Base-by-base conservation (phyloP, 2,888 invertebrate genomes). In the Leucophenga montana region DNA sequence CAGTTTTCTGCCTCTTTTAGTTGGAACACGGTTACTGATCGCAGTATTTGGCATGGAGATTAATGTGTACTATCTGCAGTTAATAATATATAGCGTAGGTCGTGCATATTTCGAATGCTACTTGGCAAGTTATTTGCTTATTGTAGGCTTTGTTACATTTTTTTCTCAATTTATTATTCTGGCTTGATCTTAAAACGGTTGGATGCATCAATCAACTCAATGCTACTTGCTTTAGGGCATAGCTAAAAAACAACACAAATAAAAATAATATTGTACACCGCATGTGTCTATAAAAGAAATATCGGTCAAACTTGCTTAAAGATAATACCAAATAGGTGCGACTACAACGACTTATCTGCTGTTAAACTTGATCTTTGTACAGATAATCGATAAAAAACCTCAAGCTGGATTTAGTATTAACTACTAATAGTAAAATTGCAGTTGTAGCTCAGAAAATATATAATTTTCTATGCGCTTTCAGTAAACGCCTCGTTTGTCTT, bases 61-160 rank as follows among this genome's bases (percentile, higher is more conserved):
- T n/a, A n/a, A n/a, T n/a, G n/a, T n/a, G n/a, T n/a, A n/a, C n/a
- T n/a, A n/a, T n/a, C n/a, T n/a, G n/a, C n/a, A n/a, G n/a, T n/a
- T n/a, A n/a, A n/a, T n/a, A n/a, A n/a, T n/a, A n/a, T n/a, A n/a
- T n/a, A n/a, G n/a, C n/a, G n/a, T n/a, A n/a, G n/a, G n/a, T n/a
- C n/a, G n/a, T n/a, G n/a, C n/a, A n/a, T n/a, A n/a, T n/a, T n/a
- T n/a, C n/a, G n/a, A 54, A 56, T 18, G 66, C 22, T 57, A 33
- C 62, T 61, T 56, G 66, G 57, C 73, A 33, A 66, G 66, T 69
- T 67, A 48, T 67, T 61, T 50, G 69, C 50, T 68, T 69, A 72
- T 62, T 69, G 59, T 54, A 62, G 33, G n/a, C 48, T 46, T 70
- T 72, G 62, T 72, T 70, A 67, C 44, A 5, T 20, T 44, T 39